Base-by-base conservation (phyloP, 2,113 vertebrate genomes). In the Procavia capensis region DNA sequence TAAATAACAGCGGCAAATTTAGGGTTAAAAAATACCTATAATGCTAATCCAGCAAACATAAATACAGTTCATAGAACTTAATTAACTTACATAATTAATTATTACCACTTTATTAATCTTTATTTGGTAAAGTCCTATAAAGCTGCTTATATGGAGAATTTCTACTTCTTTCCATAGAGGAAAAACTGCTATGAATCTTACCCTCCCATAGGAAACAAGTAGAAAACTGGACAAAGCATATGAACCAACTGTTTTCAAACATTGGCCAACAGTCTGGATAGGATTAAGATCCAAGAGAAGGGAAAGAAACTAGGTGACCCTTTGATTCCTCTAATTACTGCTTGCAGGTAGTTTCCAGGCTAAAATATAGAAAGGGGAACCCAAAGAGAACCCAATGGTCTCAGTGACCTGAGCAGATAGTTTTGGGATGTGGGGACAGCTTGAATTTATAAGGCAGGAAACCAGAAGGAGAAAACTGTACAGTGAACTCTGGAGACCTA, bases 141-240 rank as follows among this genome's bases (percentile, higher is more conserved):
- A 91, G 87, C 9, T 68, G 22, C 47, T 68, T 41, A 10, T 20
- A 85, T 25, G 47, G 43, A 61, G 57, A 54, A 83, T 54, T 91
- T 88, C 41, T 83, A 39, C 7, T 96, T 91, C 68, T 91, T 24
- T 50, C 83, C 45, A 79, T 36, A 88, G 83, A 88, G 43, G 29
- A 66, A 25, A 82, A 50, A 75, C 16, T 78, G n/a, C 59, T 87
- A 8, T 36, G 29, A 59, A 63, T 76, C 87, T 91, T 54, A 70
- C 1, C 5, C 64, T 78, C 70, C 25, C 66, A 36, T 20, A 54
- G 22, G 66, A 75, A 93, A 66, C 39, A 82, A 70, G 22, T 27
- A 2, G 25, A 83, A 93, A 96, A 47, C 43, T 78, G 27, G 75
- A 47, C 27, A 78, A 47, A 14, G 43, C 43, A 47, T 47, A 78